Evolutionary conservation across 1,140 invertebrate genomes (phyloP), one percentile per base, ranked within the genome.

Genomic region (Lordiphosa clarofinis): DNA sequence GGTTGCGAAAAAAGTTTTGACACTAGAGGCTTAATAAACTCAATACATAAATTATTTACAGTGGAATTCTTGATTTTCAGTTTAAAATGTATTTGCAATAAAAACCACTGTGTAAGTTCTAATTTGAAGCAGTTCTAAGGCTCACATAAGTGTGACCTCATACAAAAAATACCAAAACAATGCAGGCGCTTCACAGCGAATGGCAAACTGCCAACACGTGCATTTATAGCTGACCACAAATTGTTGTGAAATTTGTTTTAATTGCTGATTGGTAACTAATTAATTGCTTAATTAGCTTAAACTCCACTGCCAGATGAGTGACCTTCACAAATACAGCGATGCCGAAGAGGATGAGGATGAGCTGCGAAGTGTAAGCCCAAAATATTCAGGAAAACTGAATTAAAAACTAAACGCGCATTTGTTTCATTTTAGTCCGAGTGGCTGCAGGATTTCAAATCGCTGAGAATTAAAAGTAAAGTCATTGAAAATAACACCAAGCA

Each of bases 301-400:
- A 9, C 9, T 12, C 4, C 7, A 5, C 11, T 44, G 31, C 24
- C 1, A 7, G 9, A 86, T 86, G 79, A 40, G 15, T 42, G 66
- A 84, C 33, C 57, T n/a, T 6, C 86, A 87, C 56, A 87, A 88
- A 46, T 88, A 63, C 31, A 88, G 87, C 53, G 87, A 88, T 43
- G 66, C 87, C 5, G 87, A 88, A 10, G 87, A 88, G 48, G 87
- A 88, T 8, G 71, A 82, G 2, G 62, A 69, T 4, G 53, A 64
- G 1, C 24, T 82, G 4, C 43, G 49, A 11, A 73, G 58, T 10
- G 73, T 84, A 44, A 62, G 63, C 43, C 43, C 9, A n/a, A 36
- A 4, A 21, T 15, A 21, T 21, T 21, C 0, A 21, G 4, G 4
- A 1, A 21, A 21, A 33, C 9, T 19, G 35, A n/a, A 13, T 44